A percentile compares a stretch with the other conserved stretches of the same genome.
These are phyloP conservation scores for Caenorhabditis virilis DNA, from an alignment of 2,888 invertebrate genomes.

Conservation along the genomic window DNA sequence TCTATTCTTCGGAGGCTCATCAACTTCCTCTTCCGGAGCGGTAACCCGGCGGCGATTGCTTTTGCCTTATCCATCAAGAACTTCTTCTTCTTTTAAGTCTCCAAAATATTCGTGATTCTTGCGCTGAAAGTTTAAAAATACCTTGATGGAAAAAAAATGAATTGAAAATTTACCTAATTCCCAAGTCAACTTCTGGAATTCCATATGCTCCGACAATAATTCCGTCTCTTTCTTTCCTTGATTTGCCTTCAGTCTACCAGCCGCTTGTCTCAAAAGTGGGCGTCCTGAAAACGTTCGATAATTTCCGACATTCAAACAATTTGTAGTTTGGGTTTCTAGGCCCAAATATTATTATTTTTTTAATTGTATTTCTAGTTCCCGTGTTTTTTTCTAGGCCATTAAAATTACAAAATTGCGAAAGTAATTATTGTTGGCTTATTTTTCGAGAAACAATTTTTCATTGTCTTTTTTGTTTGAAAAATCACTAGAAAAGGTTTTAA, in stretches of 20 bases:
- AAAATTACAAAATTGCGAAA: too few relatives aligned
- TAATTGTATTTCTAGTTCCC: too few relatives aligned
- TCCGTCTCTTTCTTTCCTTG: conserved; percentile 92
- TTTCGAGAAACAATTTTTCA: too few relatives aligned
- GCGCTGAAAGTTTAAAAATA: conserved; percentile 74
- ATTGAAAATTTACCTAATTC: conserved; percentile 81
- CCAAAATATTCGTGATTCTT: conserved; percentile 97
- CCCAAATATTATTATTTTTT: too few relatives aligned
- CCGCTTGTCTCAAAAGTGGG: conserved; percentile 28
- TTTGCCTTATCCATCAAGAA: conserved; percentile 77
- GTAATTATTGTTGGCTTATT: too few relatives aligned
- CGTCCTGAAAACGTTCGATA: too few relatives aligned
- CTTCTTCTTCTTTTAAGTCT: conserved; percentile 96
- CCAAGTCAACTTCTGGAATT: conserved; percentile 97
- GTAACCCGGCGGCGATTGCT: conserved; percentile 28
- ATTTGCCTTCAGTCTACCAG: conserved; percentile 27
- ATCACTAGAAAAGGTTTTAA: too few relatives aligned
- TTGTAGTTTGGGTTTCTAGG: too few relatives aligned
- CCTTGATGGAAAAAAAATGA: neutral
- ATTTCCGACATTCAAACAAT: conserved; percentile 18
- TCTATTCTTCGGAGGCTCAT: conserved; percentile 19
- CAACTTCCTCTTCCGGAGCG: conserved; percentile 26
- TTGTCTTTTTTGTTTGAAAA: too few relatives aligned
- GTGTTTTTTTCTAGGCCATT: too few relatives aligned
- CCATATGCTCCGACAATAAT: conserved; percentile 99